These are phyloP conservation scores for Sialis fuliginosa DNA, from an alignment of 2,888 invertebrate species.

Conservation along the genomic window DNA sequence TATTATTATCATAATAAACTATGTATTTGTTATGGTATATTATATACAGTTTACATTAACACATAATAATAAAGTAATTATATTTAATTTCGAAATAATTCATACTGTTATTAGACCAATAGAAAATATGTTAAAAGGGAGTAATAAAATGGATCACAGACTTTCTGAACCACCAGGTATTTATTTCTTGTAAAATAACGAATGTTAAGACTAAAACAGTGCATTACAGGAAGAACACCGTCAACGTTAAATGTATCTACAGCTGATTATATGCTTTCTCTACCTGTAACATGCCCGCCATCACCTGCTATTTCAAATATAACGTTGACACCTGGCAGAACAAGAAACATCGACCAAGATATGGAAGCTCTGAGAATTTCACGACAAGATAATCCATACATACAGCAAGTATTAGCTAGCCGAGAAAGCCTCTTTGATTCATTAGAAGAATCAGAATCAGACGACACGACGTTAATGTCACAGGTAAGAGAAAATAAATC, in stretches of 20 bases:
- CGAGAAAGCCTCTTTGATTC: conserved; percentile 61
- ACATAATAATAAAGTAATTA: too few species aligned
- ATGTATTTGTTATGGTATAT: too few species aligned
- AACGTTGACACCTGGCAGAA: conserved; percentile 53
- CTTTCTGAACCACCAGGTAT: conserved; percentile 4
- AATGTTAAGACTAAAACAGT: conserved; percentile 10
- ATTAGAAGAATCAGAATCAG: conserved; percentile 54
- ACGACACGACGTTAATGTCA: conserved; percentile 60
- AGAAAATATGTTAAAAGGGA: neutral
- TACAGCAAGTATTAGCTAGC: conserved; percentile 65
- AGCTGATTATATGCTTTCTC: conserved; percentile 22
- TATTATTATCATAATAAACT: too few species aligned
- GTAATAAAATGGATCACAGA: conserved; percentile 5
- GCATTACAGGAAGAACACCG: conserved; percentile 20
- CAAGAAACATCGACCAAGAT: conserved; percentile 64
- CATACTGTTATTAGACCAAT: neutral
- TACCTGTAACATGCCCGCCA: conserved; percentile 21
- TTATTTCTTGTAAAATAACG: neutral
- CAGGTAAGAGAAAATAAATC: conserved; percentile 31
- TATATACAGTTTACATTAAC: too few species aligned
- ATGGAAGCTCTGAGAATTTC: conserved; percentile 69
- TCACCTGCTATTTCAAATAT: conserved; percentile 44
- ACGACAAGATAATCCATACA: conserved; percentile 68
- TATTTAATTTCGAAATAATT: neutral
- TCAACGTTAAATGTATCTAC: conserved; percentile 24